Percentiles rank a stretch among this genome's conserved stretches.
Evolutionary conservation across 2,797 vertebrate genomes (phyloP).

Genomic region (Harpagifer antarcticus): DNA sequence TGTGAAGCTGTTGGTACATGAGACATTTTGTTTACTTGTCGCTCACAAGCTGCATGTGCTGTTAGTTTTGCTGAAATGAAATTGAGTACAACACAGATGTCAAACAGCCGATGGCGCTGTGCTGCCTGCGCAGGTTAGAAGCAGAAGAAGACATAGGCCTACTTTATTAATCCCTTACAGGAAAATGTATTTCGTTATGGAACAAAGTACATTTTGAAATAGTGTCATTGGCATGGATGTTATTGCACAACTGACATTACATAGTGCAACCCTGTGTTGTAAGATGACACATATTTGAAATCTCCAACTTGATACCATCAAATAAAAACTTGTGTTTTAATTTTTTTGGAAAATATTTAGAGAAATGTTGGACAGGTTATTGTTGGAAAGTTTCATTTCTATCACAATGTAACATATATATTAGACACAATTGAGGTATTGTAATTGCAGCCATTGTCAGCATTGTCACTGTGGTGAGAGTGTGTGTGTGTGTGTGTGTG

Average conservation of each 20-base stretch:
- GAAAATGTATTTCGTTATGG: too few species aligned
- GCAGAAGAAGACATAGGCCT: too few species aligned
- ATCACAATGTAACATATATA: background rate
- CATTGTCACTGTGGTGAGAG: background rate
- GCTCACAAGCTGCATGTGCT: background rate
- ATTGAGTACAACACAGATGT: background rate
- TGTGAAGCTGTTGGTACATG: background rate
- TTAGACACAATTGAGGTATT: background rate
- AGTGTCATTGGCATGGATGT: background rate
- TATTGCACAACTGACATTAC: background rate
- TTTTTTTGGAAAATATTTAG: too few species aligned
- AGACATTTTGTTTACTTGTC: constrained; percentile 3
- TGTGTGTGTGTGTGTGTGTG: background rate
- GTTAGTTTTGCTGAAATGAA: background rate
- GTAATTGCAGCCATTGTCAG: constrained; percentile 10
- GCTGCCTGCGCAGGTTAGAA: too few species aligned
- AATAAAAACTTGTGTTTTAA: too few species aligned
- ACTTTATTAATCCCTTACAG: too few species aligned
- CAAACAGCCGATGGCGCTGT: background rate
- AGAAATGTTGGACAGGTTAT: background rate
- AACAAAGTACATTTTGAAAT: background rate
- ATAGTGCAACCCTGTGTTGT: too few species aligned
- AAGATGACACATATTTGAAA: too few species aligned
- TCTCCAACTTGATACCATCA: too few species aligned
- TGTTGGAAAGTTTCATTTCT: background rate